Conservation (phyloP, 1,140 invertebrate species). For the Aradophagus sp. region DNA sequence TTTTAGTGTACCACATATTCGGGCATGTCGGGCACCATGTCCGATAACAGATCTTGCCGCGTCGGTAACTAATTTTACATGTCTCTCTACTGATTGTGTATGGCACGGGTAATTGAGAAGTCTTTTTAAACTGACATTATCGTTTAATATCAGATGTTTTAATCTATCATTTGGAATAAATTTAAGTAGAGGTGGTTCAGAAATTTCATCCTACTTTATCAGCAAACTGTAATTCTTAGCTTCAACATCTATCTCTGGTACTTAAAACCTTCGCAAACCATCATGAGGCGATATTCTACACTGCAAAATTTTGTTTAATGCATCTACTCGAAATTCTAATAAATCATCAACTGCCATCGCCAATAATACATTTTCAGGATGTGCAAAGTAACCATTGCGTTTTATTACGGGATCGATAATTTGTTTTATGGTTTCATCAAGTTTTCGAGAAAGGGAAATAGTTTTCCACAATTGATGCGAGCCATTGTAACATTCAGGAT, state of each 20-base stretch:
- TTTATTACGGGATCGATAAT: constrained; percentile 3
- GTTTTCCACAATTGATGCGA: constrained; percentile 5
- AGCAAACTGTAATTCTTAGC: neutral
- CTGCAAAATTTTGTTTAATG: neutral
- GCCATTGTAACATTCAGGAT: constrained; percentile 5
- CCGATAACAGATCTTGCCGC: too few species aligned
- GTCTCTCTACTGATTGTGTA: constrained; percentile 7
- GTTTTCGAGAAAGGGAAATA: neutral
- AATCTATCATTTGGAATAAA: constrained; percentile 5
- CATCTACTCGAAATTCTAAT: constrained; percentile 1
- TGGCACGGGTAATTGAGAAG: constrained; percentile 8
- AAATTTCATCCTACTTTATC: neutral
- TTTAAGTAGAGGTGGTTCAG: constrained; percentile 8
- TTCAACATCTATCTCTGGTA: constrained; percentile 3
- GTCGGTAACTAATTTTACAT: too few species aligned
- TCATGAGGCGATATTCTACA: neutral
- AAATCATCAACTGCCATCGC: constrained; percentile 10
- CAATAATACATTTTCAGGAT: constrained; percentile 2
- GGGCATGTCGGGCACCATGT: too few species aligned
- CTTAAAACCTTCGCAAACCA: neutral
- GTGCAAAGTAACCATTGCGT: constrained; percentile 1
- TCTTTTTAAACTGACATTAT: constrained; percentile 1
- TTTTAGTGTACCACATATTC: too few species aligned
- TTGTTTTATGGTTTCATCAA: neutral
- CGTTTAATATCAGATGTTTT: constrained; percentile 5